phyloP scores from a whole-genome alignment of 2,797 vertebrate species.

The Melanotaenia pygmaea region DNA sequence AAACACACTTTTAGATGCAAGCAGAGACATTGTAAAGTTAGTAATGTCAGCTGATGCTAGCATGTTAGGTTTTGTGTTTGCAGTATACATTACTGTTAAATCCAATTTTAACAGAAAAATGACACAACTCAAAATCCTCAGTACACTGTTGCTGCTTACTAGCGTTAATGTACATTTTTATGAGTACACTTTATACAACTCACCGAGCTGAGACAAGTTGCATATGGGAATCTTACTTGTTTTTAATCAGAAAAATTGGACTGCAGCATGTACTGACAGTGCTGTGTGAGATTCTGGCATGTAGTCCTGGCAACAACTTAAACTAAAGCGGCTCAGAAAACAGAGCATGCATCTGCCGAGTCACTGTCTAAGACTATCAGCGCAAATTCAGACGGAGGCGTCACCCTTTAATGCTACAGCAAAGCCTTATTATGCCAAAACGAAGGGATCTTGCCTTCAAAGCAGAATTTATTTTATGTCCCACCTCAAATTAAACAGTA shows the following conservation, averaged over 20 bases:
- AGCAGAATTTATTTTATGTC: no score
- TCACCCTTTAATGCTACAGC: background rate
- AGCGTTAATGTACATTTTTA: background rate
- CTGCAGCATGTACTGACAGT: background rate
- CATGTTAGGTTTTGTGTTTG: no score
- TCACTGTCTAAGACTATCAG: background rate
- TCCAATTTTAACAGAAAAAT: background rate
- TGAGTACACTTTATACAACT: background rate
- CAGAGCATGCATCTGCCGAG: background rate
- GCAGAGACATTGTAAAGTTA: background rate
- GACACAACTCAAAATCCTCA: background rate
- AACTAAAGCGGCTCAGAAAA: background rate
- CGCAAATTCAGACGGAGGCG: background rate
- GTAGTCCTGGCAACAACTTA: background rate
- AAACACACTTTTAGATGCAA: background rate
- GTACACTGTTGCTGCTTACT: background rate
- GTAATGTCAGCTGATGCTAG: background rate
- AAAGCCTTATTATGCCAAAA: no score
- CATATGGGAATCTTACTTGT: background rate
- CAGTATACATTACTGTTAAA: background rate
- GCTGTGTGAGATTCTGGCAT: conserved; percentile 18
- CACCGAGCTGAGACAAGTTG: background rate
- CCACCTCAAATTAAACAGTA: no score
- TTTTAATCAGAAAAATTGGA: background rate
- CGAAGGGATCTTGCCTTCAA: no score